Conservation (phyloP, 2,888 invertebrate species). For the Stictocephala bisonia region DNA sequence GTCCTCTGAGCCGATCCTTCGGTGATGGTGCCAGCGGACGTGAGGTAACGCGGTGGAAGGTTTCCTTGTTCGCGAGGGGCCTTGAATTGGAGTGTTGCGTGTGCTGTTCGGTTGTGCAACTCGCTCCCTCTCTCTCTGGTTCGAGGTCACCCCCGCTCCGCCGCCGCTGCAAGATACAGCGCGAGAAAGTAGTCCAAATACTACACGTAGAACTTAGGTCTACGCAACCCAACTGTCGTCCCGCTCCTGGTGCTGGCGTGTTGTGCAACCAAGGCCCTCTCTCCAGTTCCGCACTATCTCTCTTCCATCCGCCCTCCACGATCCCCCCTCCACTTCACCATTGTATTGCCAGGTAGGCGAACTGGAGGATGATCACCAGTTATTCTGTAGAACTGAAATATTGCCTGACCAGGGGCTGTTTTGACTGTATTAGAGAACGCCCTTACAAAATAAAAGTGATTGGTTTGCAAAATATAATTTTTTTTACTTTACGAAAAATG, state of each 20-base stretch:
- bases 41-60: constrained; percentile 35
- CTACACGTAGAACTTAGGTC: not conserved
- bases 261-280: not conserved
- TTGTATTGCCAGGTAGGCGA: no score
- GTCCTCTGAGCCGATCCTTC: no score
- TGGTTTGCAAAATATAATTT: no score
- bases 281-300: not conserved
- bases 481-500: no score
- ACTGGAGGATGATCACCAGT: no score
- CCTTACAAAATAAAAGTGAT: no score
- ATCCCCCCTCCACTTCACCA: not conserved
- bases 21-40: no score
- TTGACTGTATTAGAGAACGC: no score
- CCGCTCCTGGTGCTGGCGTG: not conserved
- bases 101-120: not conserved
- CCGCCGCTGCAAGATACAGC: not conserved
- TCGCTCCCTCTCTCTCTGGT: constrained; percentile 3
- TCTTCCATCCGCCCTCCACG: not conserved
- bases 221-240: not conserved
- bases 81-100: constrained; percentile 11
- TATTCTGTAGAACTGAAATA: no score
- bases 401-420: no score
- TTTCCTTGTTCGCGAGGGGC: constrained; percentile 33
- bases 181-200: constrained; percentile 27
- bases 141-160: not conserved